phyloP scores from a whole-genome alignment of 2,797 vertebrate species.

The Petrocephalus sullivani region DNA sequence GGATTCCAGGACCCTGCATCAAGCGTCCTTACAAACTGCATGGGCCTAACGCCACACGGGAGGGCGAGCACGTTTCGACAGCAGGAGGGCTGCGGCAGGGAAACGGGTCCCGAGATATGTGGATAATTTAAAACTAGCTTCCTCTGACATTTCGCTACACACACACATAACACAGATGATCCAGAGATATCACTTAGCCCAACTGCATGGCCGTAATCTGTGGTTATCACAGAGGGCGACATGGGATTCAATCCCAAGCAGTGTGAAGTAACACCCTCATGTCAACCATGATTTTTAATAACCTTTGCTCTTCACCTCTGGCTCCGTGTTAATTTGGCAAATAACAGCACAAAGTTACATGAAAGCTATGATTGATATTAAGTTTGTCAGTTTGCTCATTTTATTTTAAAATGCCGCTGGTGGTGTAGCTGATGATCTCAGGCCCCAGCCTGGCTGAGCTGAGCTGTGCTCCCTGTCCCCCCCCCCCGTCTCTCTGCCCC shows the following conservation, averaged over 20 bases:
- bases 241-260: neutral
- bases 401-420: constrained; percentile 13
- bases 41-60: neutral
- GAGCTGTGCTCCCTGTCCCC: constrained; percentile 26
- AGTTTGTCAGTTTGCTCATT: constrained; percentile 59
- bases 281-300: neutral
- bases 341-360: constrained; percentile 53
- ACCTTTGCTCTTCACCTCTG: neutral
- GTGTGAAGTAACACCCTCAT: neutral
- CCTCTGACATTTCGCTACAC: neutral
- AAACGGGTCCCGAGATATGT: neutral
- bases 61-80: neutral
- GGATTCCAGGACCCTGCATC: neutral
- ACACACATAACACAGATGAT: neutral
- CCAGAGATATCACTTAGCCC: neutral
- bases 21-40: neutral
- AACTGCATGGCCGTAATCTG: neutral
- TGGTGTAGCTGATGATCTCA: neutral
- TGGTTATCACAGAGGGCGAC: neutral
- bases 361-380: constrained; percentile 41
- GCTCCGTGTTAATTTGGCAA: neutral
- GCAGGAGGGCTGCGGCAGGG: neutral
- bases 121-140: neutral
- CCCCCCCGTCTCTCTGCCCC: constrained; percentile 54
- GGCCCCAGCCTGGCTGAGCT: neutral